Conservation (phyloP, 2,888 invertebrate genomes). For the Conomelus anceps region DNA sequence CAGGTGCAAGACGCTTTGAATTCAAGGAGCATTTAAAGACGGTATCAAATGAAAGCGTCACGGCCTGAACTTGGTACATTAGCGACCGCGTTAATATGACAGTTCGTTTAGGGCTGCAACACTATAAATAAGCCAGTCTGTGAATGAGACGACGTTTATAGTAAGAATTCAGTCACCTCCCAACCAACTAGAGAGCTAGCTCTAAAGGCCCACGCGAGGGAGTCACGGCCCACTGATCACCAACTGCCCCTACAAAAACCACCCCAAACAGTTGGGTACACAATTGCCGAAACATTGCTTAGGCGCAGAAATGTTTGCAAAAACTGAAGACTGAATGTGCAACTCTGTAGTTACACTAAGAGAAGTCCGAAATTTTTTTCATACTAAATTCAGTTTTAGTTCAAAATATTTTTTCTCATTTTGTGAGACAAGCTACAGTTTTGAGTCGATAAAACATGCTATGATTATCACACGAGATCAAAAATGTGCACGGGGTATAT, state of each 20-base stretch:
- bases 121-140: slow-evolving; percentile 2
- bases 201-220: not conserved
- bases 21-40: not conserved
- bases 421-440: too few relatives aligned
- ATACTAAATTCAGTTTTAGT: too few relatives aligned
- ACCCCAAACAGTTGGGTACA: not conserved
- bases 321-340: not conserved
- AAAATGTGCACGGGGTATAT: too few relatives aligned
- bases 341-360: not conserved
- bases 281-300: not conserved
- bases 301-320: not conserved
- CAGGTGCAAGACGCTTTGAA: not conserved
- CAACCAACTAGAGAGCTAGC: not conserved
- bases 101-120: not conserved
- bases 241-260: slow-evolving; percentile 1
- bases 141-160: slow-evolving; percentile 3
- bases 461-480: too few relatives aligned
- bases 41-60: not conserved
- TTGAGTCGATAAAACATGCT: too few relatives aligned
- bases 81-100: not conserved
- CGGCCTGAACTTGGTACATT: not conserved
- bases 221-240: slow-evolving; percentile 4
- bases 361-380: not conserved
- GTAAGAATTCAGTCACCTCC: not conserved
- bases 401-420: too few relatives aligned